phyloP scores from a whole-genome alignment of 2,113 vertebrate species.

The Todiramphus chloris region DNA sequence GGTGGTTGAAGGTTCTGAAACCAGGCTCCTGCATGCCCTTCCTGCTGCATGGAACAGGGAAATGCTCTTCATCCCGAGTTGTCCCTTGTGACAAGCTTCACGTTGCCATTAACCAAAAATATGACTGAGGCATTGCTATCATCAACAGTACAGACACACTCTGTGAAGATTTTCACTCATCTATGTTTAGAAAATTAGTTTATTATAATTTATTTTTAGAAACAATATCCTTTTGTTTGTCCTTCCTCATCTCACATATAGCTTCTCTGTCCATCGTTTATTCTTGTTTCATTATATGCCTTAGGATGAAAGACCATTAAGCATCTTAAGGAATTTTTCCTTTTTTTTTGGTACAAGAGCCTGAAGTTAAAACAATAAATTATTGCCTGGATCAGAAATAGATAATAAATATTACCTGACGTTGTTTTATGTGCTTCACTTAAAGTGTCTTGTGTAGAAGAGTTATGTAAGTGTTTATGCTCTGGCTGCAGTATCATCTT shows the following conservation, averaged over 20 bases:
- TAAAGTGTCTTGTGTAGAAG: neutral
- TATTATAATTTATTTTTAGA: neutral
- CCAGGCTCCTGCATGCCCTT: neutral
- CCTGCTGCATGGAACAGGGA: fast-evolving
- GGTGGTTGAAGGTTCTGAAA: neutral
- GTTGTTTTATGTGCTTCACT: neutral
- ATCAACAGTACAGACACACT: neutral
- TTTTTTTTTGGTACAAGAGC: neutral
- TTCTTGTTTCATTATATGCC: neutral
- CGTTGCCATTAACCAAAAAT: neutral
- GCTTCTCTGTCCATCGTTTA: neutral
- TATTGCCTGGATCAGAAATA: neutral
- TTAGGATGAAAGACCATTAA: neutral
- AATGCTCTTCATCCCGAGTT: neutral
- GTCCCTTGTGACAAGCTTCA: neutral
- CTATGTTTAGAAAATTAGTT: neutral
- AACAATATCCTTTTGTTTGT: neutral
- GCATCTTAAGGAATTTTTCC: neutral
- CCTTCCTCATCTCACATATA: neutral
- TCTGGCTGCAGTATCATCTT: neutral
- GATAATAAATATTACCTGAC: neutral
- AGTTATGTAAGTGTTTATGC: neutral
- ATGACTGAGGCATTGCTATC: neutral
- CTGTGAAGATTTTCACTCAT: neutral
- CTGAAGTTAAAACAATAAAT: neutral